Evolutionary conservation across 2,888 invertebrate species (phyloP), one percentile per base, ranked within the genome.

Genomic region (Horisme vitalbata): DNA sequence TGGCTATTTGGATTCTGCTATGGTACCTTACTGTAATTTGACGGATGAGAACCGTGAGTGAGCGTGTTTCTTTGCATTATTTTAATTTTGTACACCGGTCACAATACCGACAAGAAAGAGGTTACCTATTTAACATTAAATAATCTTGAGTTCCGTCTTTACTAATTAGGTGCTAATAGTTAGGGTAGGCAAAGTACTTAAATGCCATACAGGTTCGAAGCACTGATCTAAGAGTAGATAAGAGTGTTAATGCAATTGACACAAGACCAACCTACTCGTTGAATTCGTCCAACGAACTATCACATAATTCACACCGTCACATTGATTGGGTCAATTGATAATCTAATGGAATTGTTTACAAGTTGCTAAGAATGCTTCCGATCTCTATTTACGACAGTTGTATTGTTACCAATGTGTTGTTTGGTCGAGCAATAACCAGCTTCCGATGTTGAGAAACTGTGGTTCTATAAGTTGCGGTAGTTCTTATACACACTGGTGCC

Each of bases 321-420:
- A 43, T 41, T 18, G 24, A 48, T 45, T 38, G 34, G 31, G 51
- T 55, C 62, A 57, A 71, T 66, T 65, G 65, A 54, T 52, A 60
- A 71, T 59, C 59, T 63, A 61, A 70, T 65, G 44, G 64, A 59
- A 43, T 63, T 67, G 69, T 71, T 73, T 68, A 70, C 60, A 43
- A 41, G 43, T 34, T 36, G 48, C 47, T 62, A 63, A 46, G 59
- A 66, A 67, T 55, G 54, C 59, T 60, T 60, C 53, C 41, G 41
- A 38, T 51, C 52, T 60, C 34, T 31, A 41, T 44, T 37, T 41
- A 26, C 14, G 37, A 15, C 14, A 32, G 20, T 43, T 10, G 18
- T 20, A 10, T 11, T 10, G 15, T 4, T 31, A 33, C 37, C 39
- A 44, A 44, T 39, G 33, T 26, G 39, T 31, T 71, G 71, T 66